Evolutionary conservation across 2,797 vertebrate genomes (phyloP).

Genomic region (Odontamblyopus rebecca): DNA sequence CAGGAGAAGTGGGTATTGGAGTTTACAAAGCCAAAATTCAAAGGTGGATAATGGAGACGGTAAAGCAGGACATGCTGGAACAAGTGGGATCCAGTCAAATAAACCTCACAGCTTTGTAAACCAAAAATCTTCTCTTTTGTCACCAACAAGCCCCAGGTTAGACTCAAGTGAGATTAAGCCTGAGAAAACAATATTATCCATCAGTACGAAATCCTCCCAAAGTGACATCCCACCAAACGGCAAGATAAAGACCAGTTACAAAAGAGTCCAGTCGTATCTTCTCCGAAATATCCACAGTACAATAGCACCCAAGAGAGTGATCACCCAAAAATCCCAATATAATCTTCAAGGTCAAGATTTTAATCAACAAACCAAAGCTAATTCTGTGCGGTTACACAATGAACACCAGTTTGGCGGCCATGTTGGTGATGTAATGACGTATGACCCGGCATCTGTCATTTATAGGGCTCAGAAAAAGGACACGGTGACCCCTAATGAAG

Average conservation of each 20-base stretch:
- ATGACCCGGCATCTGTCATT: background rate
- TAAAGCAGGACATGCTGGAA: constrained; percentile 15
- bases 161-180: constrained; percentile 24
- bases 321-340: background rate
- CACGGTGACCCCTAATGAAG: background rate
- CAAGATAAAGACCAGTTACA: background rate
- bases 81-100: constrained; percentile 15
- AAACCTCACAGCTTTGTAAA: constrained; percentile 12
- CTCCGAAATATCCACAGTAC: constrained; percentile 29
- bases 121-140: constrained; percentile 4
- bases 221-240: background rate
- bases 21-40: background rate
- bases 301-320: background rate
- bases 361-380: background rate
- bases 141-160: constrained; percentile 13
- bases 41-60: constrained; percentile 13
- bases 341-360: background rate
- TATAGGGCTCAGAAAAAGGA: background rate
- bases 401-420: background rate
- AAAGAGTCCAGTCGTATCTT: constrained; percentile 26
- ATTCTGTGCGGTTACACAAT: background rate
- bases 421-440: too few relatives aligned
- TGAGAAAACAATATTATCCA: constrained; percentile 18
- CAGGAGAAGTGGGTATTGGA: constrained; percentile 17
- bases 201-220: constrained; percentile 19